These are phyloP conservation scores for Euschistus heros DNA, from an alignment of 1,140 invertebrate species.

Conservation along the genomic window DNA sequence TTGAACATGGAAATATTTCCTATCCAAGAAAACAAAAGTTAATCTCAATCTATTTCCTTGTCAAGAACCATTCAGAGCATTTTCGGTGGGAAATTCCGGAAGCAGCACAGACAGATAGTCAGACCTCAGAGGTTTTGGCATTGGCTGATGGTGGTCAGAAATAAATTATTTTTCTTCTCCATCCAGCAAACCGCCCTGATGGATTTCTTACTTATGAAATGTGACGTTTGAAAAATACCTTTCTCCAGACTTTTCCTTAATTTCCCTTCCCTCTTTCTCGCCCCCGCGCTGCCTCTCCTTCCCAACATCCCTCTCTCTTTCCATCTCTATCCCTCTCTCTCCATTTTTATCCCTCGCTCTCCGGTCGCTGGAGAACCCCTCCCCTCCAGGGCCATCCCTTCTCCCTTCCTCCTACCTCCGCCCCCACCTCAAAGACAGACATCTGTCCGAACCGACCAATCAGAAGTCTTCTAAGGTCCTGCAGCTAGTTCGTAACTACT, in stretches of 20 bases:
- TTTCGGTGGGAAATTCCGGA: neutral
- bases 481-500: conserved; percentile 11
- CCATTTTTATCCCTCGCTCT: conserved; percentile 2
- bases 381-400: conserved; percentile 1
- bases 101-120: neutral
- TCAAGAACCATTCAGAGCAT: too few species aligned
- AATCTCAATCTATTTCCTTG: too few species aligned
- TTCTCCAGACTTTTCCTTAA: conserved; percentile 33
- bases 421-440: neutral
- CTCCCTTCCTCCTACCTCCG: conserved; percentile 15
- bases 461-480: conserved; percentile 9
- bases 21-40: too few species aligned
- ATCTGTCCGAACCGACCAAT: conserved; percentile 16
- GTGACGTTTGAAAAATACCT: conserved; percentile 28
- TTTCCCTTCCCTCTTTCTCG: conserved; percentile 15
- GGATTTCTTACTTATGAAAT: conserved; percentile 28
- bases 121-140: conserved; percentile 12
- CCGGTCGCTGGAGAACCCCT: neutral
- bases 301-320: conserved; percentile 1
- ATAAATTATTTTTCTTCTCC: conserved; percentile 10
- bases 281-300: neutral
- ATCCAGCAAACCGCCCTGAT: conserved; percentile 19
- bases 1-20: too few species aligned
- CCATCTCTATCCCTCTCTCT: neutral
- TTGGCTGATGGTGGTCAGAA: conserved; percentile 2